Conservation (phyloP, 1,140 invertebrate species). For the Agrilus planipennis region DNA sequence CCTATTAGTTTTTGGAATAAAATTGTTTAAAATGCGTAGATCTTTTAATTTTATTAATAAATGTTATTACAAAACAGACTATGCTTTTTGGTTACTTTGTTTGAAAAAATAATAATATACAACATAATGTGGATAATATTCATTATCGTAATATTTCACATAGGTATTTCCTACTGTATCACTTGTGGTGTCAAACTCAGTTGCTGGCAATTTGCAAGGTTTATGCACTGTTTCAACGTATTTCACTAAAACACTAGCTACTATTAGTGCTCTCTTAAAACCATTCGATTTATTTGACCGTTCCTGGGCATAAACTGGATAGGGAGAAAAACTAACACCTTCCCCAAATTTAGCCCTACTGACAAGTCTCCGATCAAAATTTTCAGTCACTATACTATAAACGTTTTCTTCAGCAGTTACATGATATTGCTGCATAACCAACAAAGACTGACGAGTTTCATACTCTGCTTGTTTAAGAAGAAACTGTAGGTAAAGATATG, state of each 20-base stretch:
- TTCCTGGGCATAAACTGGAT: slow-evolving; percentile 9
- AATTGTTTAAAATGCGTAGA: too few relatives aligned
- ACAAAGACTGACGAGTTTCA: neutral
- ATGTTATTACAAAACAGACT: too few relatives aligned
- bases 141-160: slow-evolving; percentile 14
- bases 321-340: slow-evolving; percentile 13
- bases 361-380: slow-evolving; percentile 11
- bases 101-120: too few relatives aligned
- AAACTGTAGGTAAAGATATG: slow-evolving; percentile 8
- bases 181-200: slow-evolving; percentile 7
- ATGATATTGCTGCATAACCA: slow-evolving; percentile 1
- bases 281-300: slow-evolving; percentile 8
- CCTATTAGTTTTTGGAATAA: too few relatives aligned
- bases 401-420: slow-evolving; percentile 6
- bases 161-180: slow-evolving; percentile 8
- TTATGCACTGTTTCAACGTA: neutral
- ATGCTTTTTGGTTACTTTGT: too few relatives aligned
- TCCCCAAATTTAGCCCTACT: slow-evolving; percentile 7
- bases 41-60: too few relatives aligned
- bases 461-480: slow-evolving; percentile 12
- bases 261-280: slow-evolving; percentile 5
- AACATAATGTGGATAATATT: slow-evolving; percentile 13
- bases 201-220: neutral
- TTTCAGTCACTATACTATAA: slow-evolving; percentile 5
- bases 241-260: slow-evolving; percentile 9